Evolutionary conservation across 2,113 vertebrate genomes (phyloP).

Genomic region (Oreotrochilus melanogaster): DNA sequence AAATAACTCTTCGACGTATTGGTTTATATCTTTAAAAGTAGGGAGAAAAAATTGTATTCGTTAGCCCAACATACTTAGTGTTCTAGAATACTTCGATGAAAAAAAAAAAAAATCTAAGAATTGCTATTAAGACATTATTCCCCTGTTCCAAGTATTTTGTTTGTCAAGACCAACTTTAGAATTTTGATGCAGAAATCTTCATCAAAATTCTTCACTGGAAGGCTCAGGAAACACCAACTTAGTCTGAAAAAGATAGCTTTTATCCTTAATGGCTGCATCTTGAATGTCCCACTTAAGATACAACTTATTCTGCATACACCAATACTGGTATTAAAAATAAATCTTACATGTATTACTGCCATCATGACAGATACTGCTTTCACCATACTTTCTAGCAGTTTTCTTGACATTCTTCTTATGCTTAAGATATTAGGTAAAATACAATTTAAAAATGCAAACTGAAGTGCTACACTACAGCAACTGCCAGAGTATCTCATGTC

Average conservation of each 20-base stretch:
- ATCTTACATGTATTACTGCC: not conserved
- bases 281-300: not conserved
- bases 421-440: not conserved
- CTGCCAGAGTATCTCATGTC: not conserved
- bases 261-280: not conserved
- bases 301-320: not conserved
- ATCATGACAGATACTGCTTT: not conserved
- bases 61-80: not conserved
- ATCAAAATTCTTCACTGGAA: not conserved
- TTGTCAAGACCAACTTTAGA: not conserved
- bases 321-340: not conserved
- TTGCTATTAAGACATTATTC: not conserved
- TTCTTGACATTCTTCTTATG: not conserved
- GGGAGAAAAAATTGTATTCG: accelerated
- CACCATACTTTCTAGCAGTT: not conserved
- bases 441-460: not conserved
- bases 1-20: constrained; percentile 93
- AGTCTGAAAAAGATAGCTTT: not conserved
- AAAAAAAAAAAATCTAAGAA: not conserved
- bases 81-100: not conserved
- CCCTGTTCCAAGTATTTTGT: not conserved
- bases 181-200: not conserved
- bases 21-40: constrained; percentile 88
- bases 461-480: not conserved
- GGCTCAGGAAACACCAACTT: not conserved